These are phyloP conservation scores for Diphyllodes magnificus DNA, from an alignment of 2,113 vertebrate species.

Conservation along the genomic window DNA sequence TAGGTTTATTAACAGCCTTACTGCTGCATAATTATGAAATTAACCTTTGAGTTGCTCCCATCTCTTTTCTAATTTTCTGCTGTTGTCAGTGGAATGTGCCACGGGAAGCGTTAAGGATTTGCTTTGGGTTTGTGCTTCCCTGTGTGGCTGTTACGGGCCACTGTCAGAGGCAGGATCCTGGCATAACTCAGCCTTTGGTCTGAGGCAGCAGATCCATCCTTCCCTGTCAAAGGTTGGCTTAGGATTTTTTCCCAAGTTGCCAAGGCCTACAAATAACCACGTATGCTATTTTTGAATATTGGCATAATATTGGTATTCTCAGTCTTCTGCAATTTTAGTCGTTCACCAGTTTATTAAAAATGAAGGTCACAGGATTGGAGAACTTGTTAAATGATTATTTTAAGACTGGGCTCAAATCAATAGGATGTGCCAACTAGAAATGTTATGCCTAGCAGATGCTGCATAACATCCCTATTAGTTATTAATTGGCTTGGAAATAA, in stretches of 20 bases:
- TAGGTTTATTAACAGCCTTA: background rate
- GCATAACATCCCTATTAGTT: background rate
- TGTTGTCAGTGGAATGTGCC: background rate
- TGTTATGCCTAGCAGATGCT: background rate
- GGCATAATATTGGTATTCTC: background rate
- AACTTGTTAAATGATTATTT: conserved; percentile 3
- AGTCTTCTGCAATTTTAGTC: background rate
- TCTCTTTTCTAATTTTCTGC: background rate
- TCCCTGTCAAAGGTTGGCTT: background rate
- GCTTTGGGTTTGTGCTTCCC: background rate
- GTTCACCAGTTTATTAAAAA: background rate
- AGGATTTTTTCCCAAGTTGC: background rate
- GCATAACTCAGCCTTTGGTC: background rate
- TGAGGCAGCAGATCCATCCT: background rate
- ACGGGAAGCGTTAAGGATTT: background rate
- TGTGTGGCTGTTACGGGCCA: background rate
- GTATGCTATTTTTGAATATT: background rate
- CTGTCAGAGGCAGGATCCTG: background rate
- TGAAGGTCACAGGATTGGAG: background rate
- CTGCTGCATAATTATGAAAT: background rate
- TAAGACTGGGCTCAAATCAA: background rate
- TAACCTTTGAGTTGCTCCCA: background rate
- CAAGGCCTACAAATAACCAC: background rate
- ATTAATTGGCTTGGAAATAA: conserved; percentile 14
- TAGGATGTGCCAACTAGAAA: background rate